These are phyloP conservation scores for Carpatolechia fugitivella DNA, from an alignment of 2,888 invertebrate species.

Conservation along the genomic window DNA sequence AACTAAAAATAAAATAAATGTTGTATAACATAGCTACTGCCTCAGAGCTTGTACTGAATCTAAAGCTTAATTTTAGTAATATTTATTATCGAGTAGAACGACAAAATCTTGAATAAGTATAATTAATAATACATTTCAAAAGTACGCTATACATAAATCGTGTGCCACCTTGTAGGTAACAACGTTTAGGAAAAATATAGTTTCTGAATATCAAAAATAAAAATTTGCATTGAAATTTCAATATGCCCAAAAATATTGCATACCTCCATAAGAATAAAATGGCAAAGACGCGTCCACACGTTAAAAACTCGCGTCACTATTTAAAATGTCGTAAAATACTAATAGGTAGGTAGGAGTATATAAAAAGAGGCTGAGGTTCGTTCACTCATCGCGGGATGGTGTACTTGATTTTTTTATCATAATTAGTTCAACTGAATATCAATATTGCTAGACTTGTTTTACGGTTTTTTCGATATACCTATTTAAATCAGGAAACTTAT, in stretches of 20 bases:
- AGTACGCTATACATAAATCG: slow-evolving; percentile 55
- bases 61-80: slow-evolving; percentile 37
- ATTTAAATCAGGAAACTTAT: background rate
- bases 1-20: no score
- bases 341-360: background rate
- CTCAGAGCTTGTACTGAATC: slow-evolving; percentile 42
- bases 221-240: slow-evolving; percentile 49
- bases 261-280: slow-evolving; percentile 36
- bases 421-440: background rate
- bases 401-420: background rate
- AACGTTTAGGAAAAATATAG: slow-evolving; percentile 69
- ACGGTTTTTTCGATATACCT: background rate
- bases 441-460: background rate
- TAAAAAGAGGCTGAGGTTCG: slow-evolving; percentile 6
- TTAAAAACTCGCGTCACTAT: slow-evolving; percentile 7
- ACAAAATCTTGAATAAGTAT: slow-evolving; percentile 54
- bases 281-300: slow-evolving; percentile 28
- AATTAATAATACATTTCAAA: slow-evolving; percentile 63
- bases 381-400: background rate
- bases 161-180: slow-evolving; percentile 64
- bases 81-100: slow-evolving; percentile 48
- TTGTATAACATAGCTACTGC: slow-evolving; percentile 39
- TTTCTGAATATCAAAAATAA: slow-evolving; percentile 77
- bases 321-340: slow-evolving; percentile 16
- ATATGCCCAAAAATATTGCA: slow-evolving; percentile 56